Base-by-base conservation (phyloP, 1,140 invertebrate genomes). In the Heliconius hermathena region DNA sequence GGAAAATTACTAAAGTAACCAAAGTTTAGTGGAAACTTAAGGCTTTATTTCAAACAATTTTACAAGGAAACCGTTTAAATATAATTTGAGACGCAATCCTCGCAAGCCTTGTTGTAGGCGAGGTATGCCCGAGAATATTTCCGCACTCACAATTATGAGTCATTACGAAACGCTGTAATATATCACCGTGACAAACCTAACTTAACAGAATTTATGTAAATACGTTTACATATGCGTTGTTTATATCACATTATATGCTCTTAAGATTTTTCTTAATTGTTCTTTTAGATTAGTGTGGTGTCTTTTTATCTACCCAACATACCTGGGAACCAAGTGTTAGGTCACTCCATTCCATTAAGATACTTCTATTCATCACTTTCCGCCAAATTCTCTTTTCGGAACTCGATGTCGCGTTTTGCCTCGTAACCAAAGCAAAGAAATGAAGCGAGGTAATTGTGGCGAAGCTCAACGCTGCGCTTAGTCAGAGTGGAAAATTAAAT, bases 111-210 rank as follows among this genome's bases (percentile, higher is more conserved):
- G 36, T 74, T 74, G 52, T 74, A 66, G 60, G 26, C 46, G 54
- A 49, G 54, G 60, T 74, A 57, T 52, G 54, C 36, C 57, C 73
- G 71, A 33, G 22, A 36, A 66, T 36, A 60, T 76, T 77, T 77
- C 75, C 75, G 75, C 66, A 52, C 71, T 71, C 75, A 77, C 66
- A 77, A 71, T 77, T 77, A 77, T 71, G 75, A 77, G 41, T 46
- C 66, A 77, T 77, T 46, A 77, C 38, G 9, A n/a, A 29, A 18
- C 41, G 41, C 54, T 20, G 60, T 66, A 46, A 77, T 77, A 77
- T 77, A 70, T 77, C 75, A 77, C 29, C 2, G 74, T 49, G 57
- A 60, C 74, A 57, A 57, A 60, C 29, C 66, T 70, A 76, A 49
- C 60, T 22, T 66, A 29, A 66, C 60, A 16, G 26, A 29, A 66